A percentile compares a stretch with the other conserved stretches of the same genome.
Conservation (phyloP, 2,888 invertebrate genomes). For the Yponomeuta evonymella region DNA sequence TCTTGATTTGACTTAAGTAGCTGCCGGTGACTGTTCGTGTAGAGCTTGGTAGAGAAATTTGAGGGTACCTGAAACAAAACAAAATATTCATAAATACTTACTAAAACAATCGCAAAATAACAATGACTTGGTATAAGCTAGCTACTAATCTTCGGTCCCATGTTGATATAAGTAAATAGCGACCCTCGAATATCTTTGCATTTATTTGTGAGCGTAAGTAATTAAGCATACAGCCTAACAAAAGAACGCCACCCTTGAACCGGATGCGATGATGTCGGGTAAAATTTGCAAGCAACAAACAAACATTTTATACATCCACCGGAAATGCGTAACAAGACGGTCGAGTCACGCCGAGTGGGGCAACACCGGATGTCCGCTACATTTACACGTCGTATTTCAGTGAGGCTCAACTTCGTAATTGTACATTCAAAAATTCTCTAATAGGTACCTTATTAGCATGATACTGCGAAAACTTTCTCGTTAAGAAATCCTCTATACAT, state of each 20-base stretch:
- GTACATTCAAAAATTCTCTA: neutral
- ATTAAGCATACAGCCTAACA: constrained; percentile 21
- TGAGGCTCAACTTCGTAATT: constrained; percentile 10
- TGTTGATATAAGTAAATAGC: constrained; percentile 9
- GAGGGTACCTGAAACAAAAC: constrained; percentile 17
- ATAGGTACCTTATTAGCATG: neutral
- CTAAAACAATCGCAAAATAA: neutral
- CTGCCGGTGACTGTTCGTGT: no score
- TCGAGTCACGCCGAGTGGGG: constrained; percentile 30
- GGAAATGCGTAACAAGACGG: constrained; percentile 36
- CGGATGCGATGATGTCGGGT: constrained; percentile 20
- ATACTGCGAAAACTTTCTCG: neutral
- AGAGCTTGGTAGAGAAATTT: neutral
- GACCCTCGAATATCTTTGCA: constrained; percentile 18
- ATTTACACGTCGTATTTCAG: constrained; percentile 28
- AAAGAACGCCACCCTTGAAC: constrained; percentile 22
- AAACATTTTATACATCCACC: constrained; percentile 23
- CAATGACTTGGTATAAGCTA: constrained; percentile 12
- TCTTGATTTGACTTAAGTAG: neutral
- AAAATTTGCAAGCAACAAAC: constrained; percentile 21
- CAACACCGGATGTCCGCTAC: constrained; percentile 32
- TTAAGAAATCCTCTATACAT: neutral
- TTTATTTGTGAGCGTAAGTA: constrained; percentile 16
- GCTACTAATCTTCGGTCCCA: constrained; percentile 13
- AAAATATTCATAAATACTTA: constrained; percentile 17